These are phyloP conservation scores for Dusona sp. DNA, from an alignment of 2,888 invertebrate genomes.

Conservation along the genomic window DNA sequence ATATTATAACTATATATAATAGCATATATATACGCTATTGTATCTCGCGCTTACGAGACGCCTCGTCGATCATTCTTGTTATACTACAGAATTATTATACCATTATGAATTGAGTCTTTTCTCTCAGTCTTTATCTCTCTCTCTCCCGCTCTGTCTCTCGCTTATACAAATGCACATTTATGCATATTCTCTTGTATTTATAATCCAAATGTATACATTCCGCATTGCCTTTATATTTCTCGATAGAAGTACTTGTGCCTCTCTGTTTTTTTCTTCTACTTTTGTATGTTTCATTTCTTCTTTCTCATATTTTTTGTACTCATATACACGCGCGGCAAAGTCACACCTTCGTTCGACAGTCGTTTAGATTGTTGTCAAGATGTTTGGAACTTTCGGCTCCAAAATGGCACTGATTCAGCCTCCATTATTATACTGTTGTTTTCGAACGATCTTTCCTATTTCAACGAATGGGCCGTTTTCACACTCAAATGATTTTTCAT, in stretches of 20 bases:
- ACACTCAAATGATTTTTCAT: too few relatives aligned
- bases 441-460: too few relatives aligned
- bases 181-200: conserved; percentile 19
- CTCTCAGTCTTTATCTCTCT: too few relatives aligned
- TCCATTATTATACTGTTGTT: conserved; percentile 10
- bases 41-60: conserved; percentile 68
- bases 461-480: too few relatives aligned
- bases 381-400: background rate
- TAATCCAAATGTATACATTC: conserved; percentile 15
- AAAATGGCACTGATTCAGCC: too few relatives aligned
- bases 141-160: conserved; percentile 37
- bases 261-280: background rate
- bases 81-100: conserved; percentile 60
- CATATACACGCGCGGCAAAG: background rate
- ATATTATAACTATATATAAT: background rate
- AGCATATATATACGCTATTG: conserved; percentile 66
- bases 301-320: too few relatives aligned
- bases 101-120: conserved; percentile 38
- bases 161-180: conserved; percentile 3
- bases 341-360: conserved; percentile 48
- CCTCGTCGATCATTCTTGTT: conserved; percentile 74
- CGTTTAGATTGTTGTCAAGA: conserved; percentile 32
- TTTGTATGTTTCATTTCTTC: too few relatives aligned
- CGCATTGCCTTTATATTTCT: conserved; percentile 33
- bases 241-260: conserved; percentile 46